Evolutionary conservation across 2,888 invertebrate species (phyloP), one percentile per base, ranked within the genome.

Genomic region (Lathronympha strigana): DNA sequence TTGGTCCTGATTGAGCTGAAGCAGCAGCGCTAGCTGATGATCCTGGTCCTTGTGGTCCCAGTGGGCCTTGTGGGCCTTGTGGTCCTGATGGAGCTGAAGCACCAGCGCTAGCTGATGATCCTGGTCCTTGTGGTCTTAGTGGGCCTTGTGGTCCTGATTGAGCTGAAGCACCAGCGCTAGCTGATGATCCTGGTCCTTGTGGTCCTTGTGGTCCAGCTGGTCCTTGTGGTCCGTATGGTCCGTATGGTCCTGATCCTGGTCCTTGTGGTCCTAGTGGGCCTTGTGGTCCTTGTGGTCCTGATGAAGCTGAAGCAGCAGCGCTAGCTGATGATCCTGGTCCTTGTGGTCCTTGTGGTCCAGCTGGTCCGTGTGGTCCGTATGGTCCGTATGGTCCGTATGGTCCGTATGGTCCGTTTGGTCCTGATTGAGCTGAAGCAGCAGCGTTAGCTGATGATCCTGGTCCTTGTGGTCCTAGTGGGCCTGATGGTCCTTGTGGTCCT

Each of bases 1-100:
- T 4, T 60, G 63, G 60, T 57, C 68, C 64, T 60, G 36, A 33
- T 23, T 28, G 36, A n/a, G 6, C 51, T 38, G 66, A n/a, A 13
- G 43, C 36, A n/a, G 38, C 28, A 28, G 58, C 38, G 13, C 47
- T 43, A 33, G 68, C 63, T 13, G 17, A 43, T 11, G 55, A 17
- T 33, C 45, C 60, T 11, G 21, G 43, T 31, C 69, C 68, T 38
- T 54, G 43, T 51, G 64, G 28, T 23, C 49, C 68, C 8, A 11
- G 1, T 40, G 19, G 31, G 31, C 45, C 62, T 13, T 19, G 11
- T 51, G 51, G 58, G 28, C 63, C 50, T 1, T n/a, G 0, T 43
- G 28, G 49, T 15, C 63, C 63, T 13, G 17, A 3, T 36, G 13
- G 36, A 1, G n/a, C 38, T 15, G 38, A n/a, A 4, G n/a, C 38